phyloP scores from a whole-genome alignment of 2,888 invertebrate species.

The Pseudoips prasinana region DNA sequence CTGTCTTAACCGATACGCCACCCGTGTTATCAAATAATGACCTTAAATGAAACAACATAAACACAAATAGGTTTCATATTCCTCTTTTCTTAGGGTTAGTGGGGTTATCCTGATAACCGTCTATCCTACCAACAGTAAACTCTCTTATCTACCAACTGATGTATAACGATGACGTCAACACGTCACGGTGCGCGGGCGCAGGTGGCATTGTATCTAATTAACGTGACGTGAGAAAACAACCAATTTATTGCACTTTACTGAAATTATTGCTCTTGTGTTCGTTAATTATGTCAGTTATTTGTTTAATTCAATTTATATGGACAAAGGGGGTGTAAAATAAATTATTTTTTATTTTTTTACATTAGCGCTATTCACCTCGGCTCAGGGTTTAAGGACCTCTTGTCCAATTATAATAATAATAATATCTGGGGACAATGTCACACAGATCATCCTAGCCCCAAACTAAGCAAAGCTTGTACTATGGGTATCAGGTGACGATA shows the following conservation, averaged over 20 bases:
- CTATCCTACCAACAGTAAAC: conserved; percentile 2
- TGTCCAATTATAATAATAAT: too few relatives aligned
- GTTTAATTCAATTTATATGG: background rate
- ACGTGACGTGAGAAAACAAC: conserved; percentile 45
- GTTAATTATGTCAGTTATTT: conserved; percentile 5
- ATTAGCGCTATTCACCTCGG: too few relatives aligned
- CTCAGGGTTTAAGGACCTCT: too few relatives aligned
- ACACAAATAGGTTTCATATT: too few relatives aligned
- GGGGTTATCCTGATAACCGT: background rate
- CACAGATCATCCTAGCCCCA: too few relatives aligned
- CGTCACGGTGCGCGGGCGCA: conserved; percentile 43
- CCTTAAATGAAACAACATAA: too few relatives aligned
- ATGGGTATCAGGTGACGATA: too few relatives aligned
- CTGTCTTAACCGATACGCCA: too few relatives aligned
- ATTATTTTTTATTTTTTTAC: background rate
- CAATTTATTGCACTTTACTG: conserved; percentile 44
- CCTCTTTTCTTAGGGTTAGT: too few relatives aligned
- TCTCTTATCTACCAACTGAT: conserved; percentile 4
- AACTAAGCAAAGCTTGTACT: too few relatives aligned
- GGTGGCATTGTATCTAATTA: conserved; percentile 41
- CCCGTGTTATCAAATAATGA: too few relatives aligned
- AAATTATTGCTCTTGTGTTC: conserved; percentile 18
- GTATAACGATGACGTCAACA: conserved; percentile 13
- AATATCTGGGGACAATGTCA: too few relatives aligned
- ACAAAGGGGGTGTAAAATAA: background rate